A percentile compares a stretch with the other conserved stretches of the same genome.
phyloP scores from a whole-genome alignment of 2,888 invertebrate genomes.

The Nephrotoma guestfalica region DNA sequence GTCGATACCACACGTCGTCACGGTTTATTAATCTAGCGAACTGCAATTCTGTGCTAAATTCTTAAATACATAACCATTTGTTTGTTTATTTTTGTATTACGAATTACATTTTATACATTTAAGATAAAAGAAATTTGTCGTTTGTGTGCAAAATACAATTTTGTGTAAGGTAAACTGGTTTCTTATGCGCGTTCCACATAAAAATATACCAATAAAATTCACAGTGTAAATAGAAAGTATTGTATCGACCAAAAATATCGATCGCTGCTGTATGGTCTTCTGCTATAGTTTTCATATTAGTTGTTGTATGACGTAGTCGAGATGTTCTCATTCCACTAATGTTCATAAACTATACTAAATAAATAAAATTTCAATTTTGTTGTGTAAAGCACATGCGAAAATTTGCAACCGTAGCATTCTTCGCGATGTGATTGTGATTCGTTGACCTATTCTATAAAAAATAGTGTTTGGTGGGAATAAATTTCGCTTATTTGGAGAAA shows the following conservation, averaged over 20 bases:
- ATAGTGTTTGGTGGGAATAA: not conserved
- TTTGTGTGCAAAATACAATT: not conserved
- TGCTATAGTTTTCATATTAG: too few relatives aligned
- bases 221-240: not conserved
- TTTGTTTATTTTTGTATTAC: not conserved
- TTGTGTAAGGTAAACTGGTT: not conserved
- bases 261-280: too few relatives aligned
- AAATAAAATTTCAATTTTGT: not conserved
- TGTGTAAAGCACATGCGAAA: not conserved
- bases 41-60: not conserved
- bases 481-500: not conserved
- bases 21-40: not conserved
- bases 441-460: not conserved
- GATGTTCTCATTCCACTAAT: too few relatives aligned
- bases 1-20: not conserved
- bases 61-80: not conserved
- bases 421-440: not conserved
- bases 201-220: not conserved
- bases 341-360: too few relatives aligned
- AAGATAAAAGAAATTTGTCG: not conserved
- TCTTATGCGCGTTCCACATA: not conserved
- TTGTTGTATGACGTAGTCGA: too few relatives aligned
- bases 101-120: not conserved
- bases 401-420: not conserved
- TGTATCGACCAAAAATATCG: not conserved